Base-by-base conservation (phyloP, 92 coral and sea anemone species). In the Ricordea florida region DNA sequence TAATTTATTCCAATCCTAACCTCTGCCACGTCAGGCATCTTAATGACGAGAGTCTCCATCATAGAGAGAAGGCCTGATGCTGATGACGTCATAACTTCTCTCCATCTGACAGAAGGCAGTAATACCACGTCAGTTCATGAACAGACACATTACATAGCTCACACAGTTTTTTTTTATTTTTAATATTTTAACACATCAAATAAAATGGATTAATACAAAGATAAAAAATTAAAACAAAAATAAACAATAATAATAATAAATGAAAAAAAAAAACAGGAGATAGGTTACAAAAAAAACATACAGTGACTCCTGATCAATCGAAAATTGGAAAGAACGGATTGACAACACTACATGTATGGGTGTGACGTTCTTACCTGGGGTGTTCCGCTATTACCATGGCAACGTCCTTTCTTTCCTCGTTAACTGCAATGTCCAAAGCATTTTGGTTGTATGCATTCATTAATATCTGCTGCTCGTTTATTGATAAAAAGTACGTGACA, bases 21-120 rank as follows among this genome's bases (percentile, higher is more conserved):
- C 92, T 90, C 85, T 10, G 96, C 92, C 20, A 90, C 96, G 18
- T 81, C 92, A 10, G 96, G 96, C 92, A 90, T 90, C 27, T 67
- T 81, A 33, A 81, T 79, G 46, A 90, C 89, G 10, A 90, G 74
- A 1, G 84, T 70, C 52, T 90, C 89, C 26, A 90, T 45, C 64
- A 76, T 87, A 0, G 91, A 42, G 29, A 84, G 61, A 3, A 81
- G 63, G 35, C 94, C 90, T 28, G 72, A 81, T 0, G 73, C 72
- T 11, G 89, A 86, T 20, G 69, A 76, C 45, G 76, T 53, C 15
- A 90, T 60, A 3, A 76, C 86, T 64, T 90, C 96, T 32, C 82
- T 74, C 96, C 96, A 90, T 57, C 96, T 90, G 36, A 5, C n/a
- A 31, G 17, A 15, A 22, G 30, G 6, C 0, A 11, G 14, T 4